Percentiles rank a stretch among this genome's conserved stretches.
phyloP scores from a whole-genome alignment of 35 echinoderm and acorn worm species.

The Lytechinus variegatus region DNA sequence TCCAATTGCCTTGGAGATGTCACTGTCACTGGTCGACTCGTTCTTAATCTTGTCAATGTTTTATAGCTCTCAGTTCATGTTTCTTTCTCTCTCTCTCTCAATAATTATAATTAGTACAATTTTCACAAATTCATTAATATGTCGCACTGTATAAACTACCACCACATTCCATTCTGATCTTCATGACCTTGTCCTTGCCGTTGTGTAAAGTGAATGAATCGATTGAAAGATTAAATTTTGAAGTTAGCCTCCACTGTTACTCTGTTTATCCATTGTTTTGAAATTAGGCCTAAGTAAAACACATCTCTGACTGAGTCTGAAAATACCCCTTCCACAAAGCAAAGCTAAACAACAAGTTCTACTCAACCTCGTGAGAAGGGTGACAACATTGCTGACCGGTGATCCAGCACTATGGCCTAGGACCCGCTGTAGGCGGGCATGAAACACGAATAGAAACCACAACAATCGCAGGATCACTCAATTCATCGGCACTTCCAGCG shows the following conservation, averaged over 20 bases:
- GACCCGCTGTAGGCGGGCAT: background rate
- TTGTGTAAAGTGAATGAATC: too few relatives aligned
- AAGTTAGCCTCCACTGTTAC: background rate
- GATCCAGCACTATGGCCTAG: background rate
- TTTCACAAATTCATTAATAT: too few relatives aligned
- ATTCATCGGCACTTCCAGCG: background rate
- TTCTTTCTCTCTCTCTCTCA: too few relatives aligned
- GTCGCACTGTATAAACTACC: too few relatives aligned
- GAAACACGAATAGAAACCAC: background rate
- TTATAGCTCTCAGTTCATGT: too few relatives aligned
- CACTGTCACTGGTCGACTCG: too few relatives aligned
- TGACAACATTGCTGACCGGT: background rate
- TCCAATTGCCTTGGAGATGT: too few relatives aligned
- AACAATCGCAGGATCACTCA: background rate
- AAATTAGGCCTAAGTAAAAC: background rate
- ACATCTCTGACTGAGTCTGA: background rate
- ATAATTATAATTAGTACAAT: too few relatives aligned
- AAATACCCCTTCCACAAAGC: background rate
- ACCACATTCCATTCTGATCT: too few relatives aligned
- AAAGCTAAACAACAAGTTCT: background rate
- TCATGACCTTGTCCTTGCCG: too few relatives aligned
- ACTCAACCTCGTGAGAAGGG: background rate
- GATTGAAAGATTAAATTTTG: too few relatives aligned
- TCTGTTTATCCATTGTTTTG: background rate
- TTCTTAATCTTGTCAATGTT: too few relatives aligned